Evolutionary conservation across 2,888 invertebrate genomes (phyloP).

Genomic region (Galeruca laticollis): DNA sequence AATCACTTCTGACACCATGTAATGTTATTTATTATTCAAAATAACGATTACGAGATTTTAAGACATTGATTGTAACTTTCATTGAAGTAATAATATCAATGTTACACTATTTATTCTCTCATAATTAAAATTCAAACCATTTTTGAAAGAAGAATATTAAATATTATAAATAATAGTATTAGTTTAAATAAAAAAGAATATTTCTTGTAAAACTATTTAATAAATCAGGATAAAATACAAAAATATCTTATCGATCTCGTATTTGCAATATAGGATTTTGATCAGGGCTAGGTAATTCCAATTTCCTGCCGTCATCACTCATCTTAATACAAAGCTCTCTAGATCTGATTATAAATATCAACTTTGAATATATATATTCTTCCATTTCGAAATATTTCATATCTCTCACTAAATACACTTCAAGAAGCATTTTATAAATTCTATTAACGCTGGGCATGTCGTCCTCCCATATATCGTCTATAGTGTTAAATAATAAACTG

Average conservation of each 20-base stretch:
- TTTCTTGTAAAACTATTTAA: neutral
- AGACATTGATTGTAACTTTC: too few species aligned
- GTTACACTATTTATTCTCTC: too few species aligned
- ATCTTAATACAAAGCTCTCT: constrained; percentile 63
- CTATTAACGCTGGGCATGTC: constrained; percentile 58
- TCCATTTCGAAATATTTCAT: constrained; percentile 71
- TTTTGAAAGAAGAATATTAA: too few species aligned
- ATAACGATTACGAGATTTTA: too few species aligned
- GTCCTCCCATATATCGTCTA: constrained; percentile 63
- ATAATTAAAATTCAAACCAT: too few species aligned
- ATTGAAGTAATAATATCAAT: too few species aligned
- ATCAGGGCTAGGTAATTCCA: neutral
- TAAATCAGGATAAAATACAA: neutral
- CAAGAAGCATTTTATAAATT: constrained; percentile 55
- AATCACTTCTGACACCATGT: too few species aligned
- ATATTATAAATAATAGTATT: neutral
- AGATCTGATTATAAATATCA: constrained; percentile 74
- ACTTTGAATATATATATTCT: constrained; percentile 74
- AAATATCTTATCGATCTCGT: neutral
- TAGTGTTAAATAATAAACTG: constrained; percentile 54
- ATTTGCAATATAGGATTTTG: neutral
- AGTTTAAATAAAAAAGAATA: neutral
- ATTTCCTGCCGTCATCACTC: neutral
- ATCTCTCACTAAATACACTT: constrained; percentile 68
- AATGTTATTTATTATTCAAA: too few species aligned